Conservation (phyloP, 2,113 vertebrate genomes). For the Cyanistes caeruleus region DNA sequence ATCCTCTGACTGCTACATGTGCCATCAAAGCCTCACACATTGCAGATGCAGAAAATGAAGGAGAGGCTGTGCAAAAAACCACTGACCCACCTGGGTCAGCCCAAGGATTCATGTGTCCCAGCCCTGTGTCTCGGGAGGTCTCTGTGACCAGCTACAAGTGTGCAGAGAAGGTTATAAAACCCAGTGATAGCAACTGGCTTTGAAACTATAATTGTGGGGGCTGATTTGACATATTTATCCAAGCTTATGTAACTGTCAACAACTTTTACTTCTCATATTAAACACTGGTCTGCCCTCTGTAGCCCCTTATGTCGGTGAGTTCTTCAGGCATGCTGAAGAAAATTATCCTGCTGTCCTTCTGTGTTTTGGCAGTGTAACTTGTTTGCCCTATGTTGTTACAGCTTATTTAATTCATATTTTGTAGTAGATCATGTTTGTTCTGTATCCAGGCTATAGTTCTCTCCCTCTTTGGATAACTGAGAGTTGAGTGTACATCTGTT, state of each 20-base stretch:
- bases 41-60: not conserved
- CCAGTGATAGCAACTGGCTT: not conserved
- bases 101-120: not conserved
- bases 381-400: not conserved
- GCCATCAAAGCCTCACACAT: not conserved
- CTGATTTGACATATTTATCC: not conserved
- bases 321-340: not conserved
- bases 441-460: not conserved
- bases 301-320: not conserved
- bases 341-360: not conserved
- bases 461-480: not conserved
- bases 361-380: not conserved
- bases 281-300: not conserved
- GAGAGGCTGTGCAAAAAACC: not conserved
- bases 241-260: slow-evolving; percentile 1
- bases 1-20: not conserved
- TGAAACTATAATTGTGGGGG: not conserved
- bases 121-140: not conserved
- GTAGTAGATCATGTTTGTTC: not conserved
- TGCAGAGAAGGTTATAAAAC: not conserved
- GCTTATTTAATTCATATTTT: not conserved
- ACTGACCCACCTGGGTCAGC: not conserved
- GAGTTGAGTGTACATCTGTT: not conserved
- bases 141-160: not conserved
- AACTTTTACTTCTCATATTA: not conserved